phyloP scores from a whole-genome alignment of 2,888 invertebrate genomes.

The Pseudeuparius sepicola region DNA sequence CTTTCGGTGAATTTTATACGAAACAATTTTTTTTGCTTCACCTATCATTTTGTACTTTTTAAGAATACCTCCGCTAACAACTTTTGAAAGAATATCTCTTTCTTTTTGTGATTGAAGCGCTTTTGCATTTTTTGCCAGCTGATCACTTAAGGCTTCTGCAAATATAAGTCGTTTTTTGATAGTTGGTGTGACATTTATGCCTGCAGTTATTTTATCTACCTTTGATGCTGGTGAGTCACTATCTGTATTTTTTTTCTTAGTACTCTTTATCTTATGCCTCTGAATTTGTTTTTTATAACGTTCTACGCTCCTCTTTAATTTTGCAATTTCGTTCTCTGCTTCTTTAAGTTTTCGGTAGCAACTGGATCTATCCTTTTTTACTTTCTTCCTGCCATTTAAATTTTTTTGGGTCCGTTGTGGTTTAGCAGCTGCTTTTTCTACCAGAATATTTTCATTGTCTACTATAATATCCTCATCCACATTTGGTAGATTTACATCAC shows the following conservation, averaged over 20 bases:
- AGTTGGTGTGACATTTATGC: too few species aligned
- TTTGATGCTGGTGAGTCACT: not conserved
- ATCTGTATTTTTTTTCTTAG: slow-evolving; percentile 1
- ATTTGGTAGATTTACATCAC: not conserved
- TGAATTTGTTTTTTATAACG: not conserved
- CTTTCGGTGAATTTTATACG: slow-evolving; percentile 1
- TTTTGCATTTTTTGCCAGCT: slow-evolving; percentile 1
- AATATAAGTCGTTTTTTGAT: slow-evolving; percentile 2
- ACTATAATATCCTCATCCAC: too few species aligned
- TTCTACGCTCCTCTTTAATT: not conserved
- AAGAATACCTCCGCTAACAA: too few species aligned
- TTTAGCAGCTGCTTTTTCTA: too few species aligned
- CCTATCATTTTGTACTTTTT: slow-evolving; percentile 2
- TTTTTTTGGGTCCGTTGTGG: too few species aligned
- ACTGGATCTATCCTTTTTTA: slow-evolving; percentile 1
- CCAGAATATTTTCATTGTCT: too few species aligned
- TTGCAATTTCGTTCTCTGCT: not conserved
- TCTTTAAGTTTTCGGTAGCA: slow-evolving; percentile 1
- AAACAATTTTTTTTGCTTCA: not conserved
- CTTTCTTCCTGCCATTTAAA: not conserved
- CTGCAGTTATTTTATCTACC: not conserved
- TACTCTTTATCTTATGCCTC: slow-evolving; percentile 1
- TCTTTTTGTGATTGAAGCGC: not conserved
- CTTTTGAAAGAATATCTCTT: slow-evolving; percentile 2
- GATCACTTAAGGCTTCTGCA: slow-evolving; percentile 2